Evolutionary conservation across 1,140 invertebrate genomes (phyloP).

Genomic region (Gryllus bimaculatus): DNA sequence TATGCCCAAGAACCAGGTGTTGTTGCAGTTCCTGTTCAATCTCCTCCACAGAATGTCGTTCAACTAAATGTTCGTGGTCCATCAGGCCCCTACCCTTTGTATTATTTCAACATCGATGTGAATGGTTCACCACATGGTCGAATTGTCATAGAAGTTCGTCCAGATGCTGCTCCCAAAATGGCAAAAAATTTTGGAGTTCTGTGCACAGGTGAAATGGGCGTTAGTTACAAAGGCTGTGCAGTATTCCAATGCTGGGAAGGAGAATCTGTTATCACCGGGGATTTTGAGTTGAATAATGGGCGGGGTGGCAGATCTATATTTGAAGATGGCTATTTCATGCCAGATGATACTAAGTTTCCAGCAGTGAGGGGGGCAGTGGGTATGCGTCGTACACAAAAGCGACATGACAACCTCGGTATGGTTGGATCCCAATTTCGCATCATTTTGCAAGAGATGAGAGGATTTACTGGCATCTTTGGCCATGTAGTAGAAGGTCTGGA

Average conservation of each 20-base stretch:
- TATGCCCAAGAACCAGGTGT: conserved; percentile 30
- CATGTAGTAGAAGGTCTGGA: conserved; percentile 72
- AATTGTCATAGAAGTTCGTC: conserved; percentile 72
- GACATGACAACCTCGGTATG: conserved; percentile 67
- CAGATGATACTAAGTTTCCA: conserved; percentile 69
- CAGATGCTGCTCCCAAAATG: conserved; percentile 80
- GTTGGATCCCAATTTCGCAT: conserved; percentile 78
- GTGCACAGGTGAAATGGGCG: conserved; percentile 66
- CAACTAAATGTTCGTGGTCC: conserved; percentile 24
- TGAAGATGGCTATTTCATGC: conserved; percentile 68
- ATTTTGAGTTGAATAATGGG: conserved; percentile 73
- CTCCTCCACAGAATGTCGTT: conserved; percentile 30
- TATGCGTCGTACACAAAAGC: conserved; percentile 71
- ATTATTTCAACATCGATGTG: conserved; percentile 67
- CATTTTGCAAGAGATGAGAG: conserved; percentile 67
- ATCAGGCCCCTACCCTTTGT: conserved; percentile 47
- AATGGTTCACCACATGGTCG: conserved; percentile 59
- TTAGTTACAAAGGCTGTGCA: conserved; percentile 66
- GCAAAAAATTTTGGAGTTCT: conserved; percentile 79
- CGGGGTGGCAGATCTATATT: conserved; percentile 67
- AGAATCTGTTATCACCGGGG: conserved; percentile 68
- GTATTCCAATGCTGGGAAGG: conserved; percentile 76
- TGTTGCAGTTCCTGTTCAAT: conserved; percentile 34
- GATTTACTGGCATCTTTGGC: conserved; percentile 74
- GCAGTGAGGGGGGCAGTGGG: conserved; percentile 66